These are phyloP conservation scores for Catonia carolina DNA, from an alignment of 2,888 invertebrate species.

Conservation along the genomic window DNA sequence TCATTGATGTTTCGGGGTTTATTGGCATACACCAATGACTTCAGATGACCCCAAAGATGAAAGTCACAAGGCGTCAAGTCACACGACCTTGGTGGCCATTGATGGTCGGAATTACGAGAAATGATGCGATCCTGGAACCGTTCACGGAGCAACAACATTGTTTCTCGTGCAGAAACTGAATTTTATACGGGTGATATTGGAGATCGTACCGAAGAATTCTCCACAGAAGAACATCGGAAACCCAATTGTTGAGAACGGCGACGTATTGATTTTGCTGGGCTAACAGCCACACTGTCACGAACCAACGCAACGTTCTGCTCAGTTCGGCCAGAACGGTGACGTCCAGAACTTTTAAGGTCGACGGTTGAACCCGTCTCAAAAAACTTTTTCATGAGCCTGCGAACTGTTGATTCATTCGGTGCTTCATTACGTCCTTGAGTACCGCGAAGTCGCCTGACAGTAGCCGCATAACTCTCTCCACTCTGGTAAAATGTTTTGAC, in stretches of 20 bases:
- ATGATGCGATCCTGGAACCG: no score
- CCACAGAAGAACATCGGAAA: no score
- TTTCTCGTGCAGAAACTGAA: no score
- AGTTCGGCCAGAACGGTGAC: constrained; percentile 10
- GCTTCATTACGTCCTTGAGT: neutral
- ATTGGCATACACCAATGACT: neutral
- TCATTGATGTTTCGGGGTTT: constrained; percentile 27
- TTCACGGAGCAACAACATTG: no score
- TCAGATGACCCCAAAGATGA: constrained; percentile 27
- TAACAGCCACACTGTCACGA: neutral
- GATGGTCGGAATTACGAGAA: no score
- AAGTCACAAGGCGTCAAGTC: no score
- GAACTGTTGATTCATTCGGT: constrained; percentile 11
- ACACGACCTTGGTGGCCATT: no score
- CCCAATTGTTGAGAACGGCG: no score
- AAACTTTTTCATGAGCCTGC: no score
- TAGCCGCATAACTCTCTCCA: neutral
- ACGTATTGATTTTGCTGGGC: neutral
- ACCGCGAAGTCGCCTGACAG: neutral
- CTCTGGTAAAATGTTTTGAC: neutral
- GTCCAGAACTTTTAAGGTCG: no score
- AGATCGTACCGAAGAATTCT: no score
- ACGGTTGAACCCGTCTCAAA: neutral
- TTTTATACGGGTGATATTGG: no score
- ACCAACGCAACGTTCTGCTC: neutral